phyloP scores from a whole-genome alignment of 92 coral and sea anemone species.

The Phenganax subtilis region DNA sequence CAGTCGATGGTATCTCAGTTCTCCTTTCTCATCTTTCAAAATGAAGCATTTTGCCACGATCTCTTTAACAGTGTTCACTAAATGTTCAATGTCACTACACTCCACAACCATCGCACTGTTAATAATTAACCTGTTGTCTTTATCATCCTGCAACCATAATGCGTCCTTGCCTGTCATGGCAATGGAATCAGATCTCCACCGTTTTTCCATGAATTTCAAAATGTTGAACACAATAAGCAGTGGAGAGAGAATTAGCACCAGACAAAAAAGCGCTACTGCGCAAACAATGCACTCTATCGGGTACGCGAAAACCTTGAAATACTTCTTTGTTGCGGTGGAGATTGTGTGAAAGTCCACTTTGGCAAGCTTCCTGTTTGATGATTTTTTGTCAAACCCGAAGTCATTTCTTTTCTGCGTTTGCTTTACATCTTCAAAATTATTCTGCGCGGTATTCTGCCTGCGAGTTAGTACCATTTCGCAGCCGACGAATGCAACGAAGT shows the following conservation, averaged over 20 bases:
- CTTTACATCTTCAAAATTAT: conserved; percentile 1
- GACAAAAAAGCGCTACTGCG: conserved; percentile 33
- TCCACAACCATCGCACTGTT: conserved; percentile 49
- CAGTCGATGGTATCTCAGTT: conserved; percentile 55
- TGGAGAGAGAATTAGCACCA: conserved; percentile 46
- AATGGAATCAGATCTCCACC: conserved; percentile 42
- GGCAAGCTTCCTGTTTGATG: not conserved
- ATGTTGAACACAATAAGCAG: conserved; percentile 45
- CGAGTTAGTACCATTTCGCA: conserved; percentile 1
- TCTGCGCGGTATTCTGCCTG: conserved; percentile 3
- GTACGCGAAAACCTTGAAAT: conserved; percentile 35
- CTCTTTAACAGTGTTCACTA: conserved; percentile 48
- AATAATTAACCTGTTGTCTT: conserved; percentile 60
- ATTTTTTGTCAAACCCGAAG: no score
- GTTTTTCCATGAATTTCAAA: conserved; percentile 57
- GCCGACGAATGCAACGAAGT: no score
- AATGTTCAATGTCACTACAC: conserved; percentile 35
- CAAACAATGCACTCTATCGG: conserved; percentile 51
- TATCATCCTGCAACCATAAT: conserved; percentile 62
- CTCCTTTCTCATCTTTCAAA: conserved; percentile 51
- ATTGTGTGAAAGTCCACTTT: not conserved
- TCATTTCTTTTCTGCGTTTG: conserved; percentile 3
- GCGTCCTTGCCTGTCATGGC: conserved; percentile 77
- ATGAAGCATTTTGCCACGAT: conserved; percentile 57
- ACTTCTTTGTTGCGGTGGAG: not conserved